Conservation (phyloP, 2,113 vertebrate species). For the Microcebus lehilahytsara region DNA sequence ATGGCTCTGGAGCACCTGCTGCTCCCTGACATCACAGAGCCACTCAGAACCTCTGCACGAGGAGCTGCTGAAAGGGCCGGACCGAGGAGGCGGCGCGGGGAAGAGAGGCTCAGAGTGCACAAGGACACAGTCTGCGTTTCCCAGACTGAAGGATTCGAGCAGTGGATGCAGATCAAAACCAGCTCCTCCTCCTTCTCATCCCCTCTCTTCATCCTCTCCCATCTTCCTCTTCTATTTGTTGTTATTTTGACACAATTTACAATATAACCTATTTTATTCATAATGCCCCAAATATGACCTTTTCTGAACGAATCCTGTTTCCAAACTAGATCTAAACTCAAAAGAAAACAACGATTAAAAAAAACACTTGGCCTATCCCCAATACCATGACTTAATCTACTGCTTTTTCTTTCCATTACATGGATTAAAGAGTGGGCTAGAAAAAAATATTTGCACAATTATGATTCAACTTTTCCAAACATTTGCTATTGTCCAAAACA, state of each 20-base stretch:
- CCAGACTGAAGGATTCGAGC: neutral
- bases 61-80: neutral
- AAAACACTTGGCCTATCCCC: too few relatives aligned
- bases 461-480: neutral
- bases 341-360: neutral
- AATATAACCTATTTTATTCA: neutral
- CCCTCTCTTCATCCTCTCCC: neutral
- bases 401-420: neutral
- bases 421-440: neutral
- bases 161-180: accelerated
- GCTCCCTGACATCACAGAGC: neutral
- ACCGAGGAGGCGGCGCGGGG: neutral
- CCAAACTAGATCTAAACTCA: neutral
- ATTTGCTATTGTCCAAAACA: neutral
- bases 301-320: neutral
- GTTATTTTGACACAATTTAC: neutral
- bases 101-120: neutral
- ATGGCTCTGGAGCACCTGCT: neutral
- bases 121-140: accelerated
- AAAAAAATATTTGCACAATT: neutral
- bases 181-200: neutral
- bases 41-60: neutral
- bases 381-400: neutral
- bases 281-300: neutral
- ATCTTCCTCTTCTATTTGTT: neutral